These are phyloP conservation scores for Thalassophryne amazonica DNA, from an alignment of 2,797 vertebrate genomes.

Conservation along the genomic window DNA sequence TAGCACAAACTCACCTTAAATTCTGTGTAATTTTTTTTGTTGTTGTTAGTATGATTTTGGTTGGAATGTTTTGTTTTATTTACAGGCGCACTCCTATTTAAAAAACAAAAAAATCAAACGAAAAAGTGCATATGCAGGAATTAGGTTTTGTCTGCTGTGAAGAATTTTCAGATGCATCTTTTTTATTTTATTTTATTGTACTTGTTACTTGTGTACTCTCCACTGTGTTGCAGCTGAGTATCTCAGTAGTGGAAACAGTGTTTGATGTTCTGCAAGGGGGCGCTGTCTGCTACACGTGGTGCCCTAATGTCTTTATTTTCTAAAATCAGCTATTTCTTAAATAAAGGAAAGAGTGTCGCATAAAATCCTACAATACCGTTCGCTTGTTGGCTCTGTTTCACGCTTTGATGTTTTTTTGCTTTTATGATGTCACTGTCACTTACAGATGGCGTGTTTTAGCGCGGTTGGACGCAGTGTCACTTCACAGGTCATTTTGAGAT, in stretches of 20 bases:
- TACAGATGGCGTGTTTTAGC: conserved; percentile 31
- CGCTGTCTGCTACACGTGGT: conserved; percentile 74
- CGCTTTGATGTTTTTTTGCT: conserved; percentile 41
- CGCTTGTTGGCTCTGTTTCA: conserved; percentile 64
- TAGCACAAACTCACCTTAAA: conserved; percentile 45
- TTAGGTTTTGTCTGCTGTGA: conserved; percentile 47
- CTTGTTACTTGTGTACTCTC: conserved; percentile 69
- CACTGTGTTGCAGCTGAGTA: conserved; percentile 50
- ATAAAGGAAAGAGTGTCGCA: conserved; percentile 79
- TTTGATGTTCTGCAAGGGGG: conserved; percentile 72
- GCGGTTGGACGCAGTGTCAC: conserved; percentile 28
- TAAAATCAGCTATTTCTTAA: conserved; percentile 82
- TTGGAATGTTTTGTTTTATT: conserved; percentile 40
- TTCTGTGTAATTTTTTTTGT: conserved; percentile 55
- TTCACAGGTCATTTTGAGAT: too few species aligned
- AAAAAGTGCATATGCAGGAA: conserved; percentile 32
- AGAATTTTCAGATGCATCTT: conserved; percentile 28
- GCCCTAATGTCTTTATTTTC: conserved; percentile 69
- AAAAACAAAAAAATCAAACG: conserved; percentile 21
- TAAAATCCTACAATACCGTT: conserved; percentile 51
- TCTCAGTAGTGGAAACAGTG: conserved; percentile 68
- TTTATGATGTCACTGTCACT: conserved; percentile 40
- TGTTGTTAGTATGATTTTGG: conserved; percentile 45
- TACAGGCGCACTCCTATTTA: conserved; percentile 38
- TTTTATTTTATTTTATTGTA: conserved; percentile 32